Percentiles rank a stretch among this genome's conserved stretches.
phyloP scores from a whole-genome alignment of 2,888 invertebrate genomes.

The Octodonta nipae region DNA sequence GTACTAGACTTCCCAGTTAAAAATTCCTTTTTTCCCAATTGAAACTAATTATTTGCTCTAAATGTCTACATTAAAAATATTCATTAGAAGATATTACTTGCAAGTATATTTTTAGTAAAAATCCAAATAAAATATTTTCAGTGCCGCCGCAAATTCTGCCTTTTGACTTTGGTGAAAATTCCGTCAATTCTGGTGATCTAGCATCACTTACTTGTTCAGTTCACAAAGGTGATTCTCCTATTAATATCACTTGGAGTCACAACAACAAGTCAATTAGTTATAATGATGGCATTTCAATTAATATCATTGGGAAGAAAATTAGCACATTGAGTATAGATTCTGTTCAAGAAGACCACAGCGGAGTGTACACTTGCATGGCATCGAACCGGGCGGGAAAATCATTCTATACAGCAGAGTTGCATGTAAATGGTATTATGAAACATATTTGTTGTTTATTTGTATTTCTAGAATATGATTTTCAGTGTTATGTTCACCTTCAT shows the following conservation, averaged over 20 bases:
- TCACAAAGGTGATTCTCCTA: conserved; percentile 56
- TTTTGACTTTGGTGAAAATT: conserved; percentile 42
- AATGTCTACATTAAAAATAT: too few species aligned
- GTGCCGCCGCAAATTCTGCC: conserved; percentile 42
- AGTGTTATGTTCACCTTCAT: too few species aligned
- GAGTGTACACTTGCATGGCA: conserved; percentile 64
- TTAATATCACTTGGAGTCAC: conserved; percentile 50
- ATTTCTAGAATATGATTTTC: too few species aligned
- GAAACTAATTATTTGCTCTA: too few species aligned
- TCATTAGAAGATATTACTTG: too few species aligned
- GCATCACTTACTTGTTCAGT: conserved; percentile 55
- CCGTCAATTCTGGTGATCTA: conserved; percentile 53
- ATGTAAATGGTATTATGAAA: conserved; percentile 55
- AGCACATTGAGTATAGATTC: conserved; percentile 51
- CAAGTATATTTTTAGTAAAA: not conserved
- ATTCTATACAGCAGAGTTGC: conserved; percentile 42
- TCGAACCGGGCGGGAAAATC: conserved; percentile 53
- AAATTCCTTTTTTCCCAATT: too few species aligned
- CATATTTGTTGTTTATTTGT: too few species aligned
- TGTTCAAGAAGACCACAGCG: conserved; percentile 51
- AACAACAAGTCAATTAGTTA: conserved; percentile 36
- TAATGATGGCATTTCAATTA: conserved; percentile 32
- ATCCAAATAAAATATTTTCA: too few species aligned
- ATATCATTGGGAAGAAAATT: conserved; percentile 42
- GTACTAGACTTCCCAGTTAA: too few species aligned